Base-by-base conservation (phyloP, 2,797 vertebrate genomes). In the Poecilia picta region DNA sequence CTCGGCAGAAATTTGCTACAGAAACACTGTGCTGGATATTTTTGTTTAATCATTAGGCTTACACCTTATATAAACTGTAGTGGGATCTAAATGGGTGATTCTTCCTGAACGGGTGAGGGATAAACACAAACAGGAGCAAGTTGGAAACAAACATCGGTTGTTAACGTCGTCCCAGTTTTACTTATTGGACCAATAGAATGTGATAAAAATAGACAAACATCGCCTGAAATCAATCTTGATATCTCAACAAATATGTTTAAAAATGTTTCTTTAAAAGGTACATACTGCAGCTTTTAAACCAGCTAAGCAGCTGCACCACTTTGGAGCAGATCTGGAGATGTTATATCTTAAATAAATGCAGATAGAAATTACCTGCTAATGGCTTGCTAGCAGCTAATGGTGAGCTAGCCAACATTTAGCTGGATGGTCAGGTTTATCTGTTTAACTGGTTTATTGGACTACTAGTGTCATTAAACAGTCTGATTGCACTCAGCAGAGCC, bases 1-100 rank as follows among this genome's bases (percentile, higher is more conserved):
- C 83, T 91, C 86, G 85, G 90, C 89, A 86, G 55, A 83, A 88
- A 75, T 39, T 20, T 80, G 75, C 68, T 72, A 13, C 70, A 20
- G 43, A 51, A 80, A 76, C 25, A 2, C 23, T 18, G 46, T 36
- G 51, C 2, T 20, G 16, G 68, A 70, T 39, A 0, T 72, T 77
- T 62, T n/a, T 25, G 72, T 18, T 28, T 3, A 57, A 39, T 55
- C 33, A 7, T 79, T 20, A 20, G 12, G 75, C 13, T 2, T 3
- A 4, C 4, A 13, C 2, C 10, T 11, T 0, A 53, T 25, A 23
- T 55, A 64, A 62, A 59, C 25, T 1, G 43, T 0, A 31, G 11
- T 23, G 28, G 25, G 31, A 73, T 79, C 66, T 7, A 12, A 64
- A 36, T 20, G 28, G 2, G 15, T 36, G 8, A 12, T 18, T 64